These are phyloP conservation scores for Cottoperca gobio DNA, from an alignment of 2,797 vertebrate species.

Conservation along the genomic window DNA sequence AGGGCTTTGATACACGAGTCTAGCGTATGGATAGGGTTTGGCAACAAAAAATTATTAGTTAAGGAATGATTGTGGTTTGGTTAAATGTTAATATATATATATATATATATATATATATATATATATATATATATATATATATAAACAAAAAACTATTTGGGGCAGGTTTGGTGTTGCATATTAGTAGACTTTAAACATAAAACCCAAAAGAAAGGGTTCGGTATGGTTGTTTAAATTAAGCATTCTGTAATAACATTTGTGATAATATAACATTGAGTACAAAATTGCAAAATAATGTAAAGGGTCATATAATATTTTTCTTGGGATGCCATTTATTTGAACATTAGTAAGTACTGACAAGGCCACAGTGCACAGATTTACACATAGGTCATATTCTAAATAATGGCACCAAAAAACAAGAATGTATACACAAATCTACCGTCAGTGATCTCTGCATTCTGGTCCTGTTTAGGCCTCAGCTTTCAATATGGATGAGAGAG, in stretches of 20 bases:
- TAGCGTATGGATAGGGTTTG: background rate
- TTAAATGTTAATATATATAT: background rate
- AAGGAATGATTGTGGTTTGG: slow-evolving; percentile 13
- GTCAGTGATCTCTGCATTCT: background rate
- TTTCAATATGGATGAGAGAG: slow-evolving; percentile 52
- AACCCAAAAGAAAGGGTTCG: background rate
- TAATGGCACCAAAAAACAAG: background rate
- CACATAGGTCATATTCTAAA: background rate
- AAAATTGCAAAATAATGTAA: background rate
- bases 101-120: no score
- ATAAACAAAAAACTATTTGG: no score
- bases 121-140: no score
- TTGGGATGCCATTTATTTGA: slow-evolving; percentile 17
- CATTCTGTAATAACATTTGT: background rate
- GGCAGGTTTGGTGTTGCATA: no score
- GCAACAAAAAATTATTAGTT: slow-evolving; percentile 4
- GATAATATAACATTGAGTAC: background rate
- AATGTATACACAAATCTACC: background rate
- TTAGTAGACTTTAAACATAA: no score
- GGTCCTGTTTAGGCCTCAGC: slow-evolving; percentile 5
- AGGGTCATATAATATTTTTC: background rate
- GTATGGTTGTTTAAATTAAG: background rate
- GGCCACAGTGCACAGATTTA: background rate
- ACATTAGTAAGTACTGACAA: background rate
- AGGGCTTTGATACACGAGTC: background rate